Conservation (phyloP, 2,113 vertebrate species). For the Prochilodus magdalenae region DNA sequence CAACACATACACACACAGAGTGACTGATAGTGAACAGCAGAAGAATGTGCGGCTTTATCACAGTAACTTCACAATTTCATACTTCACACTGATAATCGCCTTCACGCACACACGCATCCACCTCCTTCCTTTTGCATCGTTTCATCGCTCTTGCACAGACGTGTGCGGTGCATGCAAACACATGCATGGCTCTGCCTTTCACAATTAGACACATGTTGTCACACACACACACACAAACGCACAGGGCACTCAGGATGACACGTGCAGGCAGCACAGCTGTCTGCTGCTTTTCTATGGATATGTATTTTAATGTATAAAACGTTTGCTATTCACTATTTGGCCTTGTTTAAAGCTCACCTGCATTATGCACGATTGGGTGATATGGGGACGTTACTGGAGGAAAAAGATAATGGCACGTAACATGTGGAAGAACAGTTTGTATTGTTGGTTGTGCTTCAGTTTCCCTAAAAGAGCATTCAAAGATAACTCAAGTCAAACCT, state of each 20-base stretch:
- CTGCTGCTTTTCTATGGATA: no score
- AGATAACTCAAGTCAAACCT: no score
- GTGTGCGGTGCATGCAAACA: constrained; percentile 6
- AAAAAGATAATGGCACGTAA: no score
- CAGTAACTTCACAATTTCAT: constrained; percentile 10
- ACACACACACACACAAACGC: constrained; percentile 8
- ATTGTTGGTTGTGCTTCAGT: no score
- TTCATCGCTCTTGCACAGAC: neutral
- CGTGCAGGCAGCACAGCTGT: neutral
- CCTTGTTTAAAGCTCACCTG: neutral
- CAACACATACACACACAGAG: constrained; percentile 14
- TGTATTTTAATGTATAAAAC: no score
- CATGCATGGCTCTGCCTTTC: neutral
- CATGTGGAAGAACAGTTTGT: no score
- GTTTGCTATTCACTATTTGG: no score
- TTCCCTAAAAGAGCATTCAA: no score
- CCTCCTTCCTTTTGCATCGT: neutral
- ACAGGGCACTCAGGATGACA: neutral
- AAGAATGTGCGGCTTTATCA: constrained; percentile 28
- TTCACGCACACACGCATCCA: constrained; percentile 11
- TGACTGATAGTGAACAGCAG: constrained; percentile 12
- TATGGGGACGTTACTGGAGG: no score
- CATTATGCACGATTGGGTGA: no score
- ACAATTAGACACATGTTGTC: neutral
- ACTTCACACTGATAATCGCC: constrained; percentile 3